These are phyloP conservation scores for Himalopsyche tibetana DNA, from an alignment of 2,888 invertebrate genomes.

Conservation along the genomic window DNA sequence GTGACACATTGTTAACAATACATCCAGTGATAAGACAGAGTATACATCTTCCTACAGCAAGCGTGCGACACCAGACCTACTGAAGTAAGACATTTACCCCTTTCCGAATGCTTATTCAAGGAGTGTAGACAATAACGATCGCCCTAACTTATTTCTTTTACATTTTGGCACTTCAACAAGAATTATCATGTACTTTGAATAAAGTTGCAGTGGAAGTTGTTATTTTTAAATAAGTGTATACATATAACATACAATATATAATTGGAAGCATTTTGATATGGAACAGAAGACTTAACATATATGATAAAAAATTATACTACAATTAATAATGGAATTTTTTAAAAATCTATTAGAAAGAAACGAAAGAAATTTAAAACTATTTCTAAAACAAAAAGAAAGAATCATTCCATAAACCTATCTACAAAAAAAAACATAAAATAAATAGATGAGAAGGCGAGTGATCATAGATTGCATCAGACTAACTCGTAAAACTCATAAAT, in stretches of 20 bases:
- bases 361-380: too few relatives aligned
- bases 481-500: too few relatives aligned
- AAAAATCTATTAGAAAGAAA: too few relatives aligned
- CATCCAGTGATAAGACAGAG: slow-evolving; percentile 48
- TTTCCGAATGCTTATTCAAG: slow-evolving; percentile 44
- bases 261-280: slow-evolving; percentile 40
- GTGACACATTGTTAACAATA: slow-evolving; percentile 45
- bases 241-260: slow-evolving; percentile 17
- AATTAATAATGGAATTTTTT: too few relatives aligned
- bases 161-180: slow-evolving; percentile 60
- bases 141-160: slow-evolving; percentile 45
- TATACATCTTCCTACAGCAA: slow-evolving; percentile 51
- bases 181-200: slow-evolving; percentile 44
- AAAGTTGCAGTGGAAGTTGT: slow-evolving; percentile 42
- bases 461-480: too few relatives aligned
- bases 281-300: slow-evolving; percentile 31
- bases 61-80: slow-evolving; percentile 45
- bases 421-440: too few relatives aligned
- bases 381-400: too few relatives aligned
- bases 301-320: background rate
- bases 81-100: slow-evolving; percentile 51
- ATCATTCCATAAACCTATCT: too few relatives aligned
- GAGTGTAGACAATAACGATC: slow-evolving; percentile 5
- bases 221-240: slow-evolving; percentile 28
- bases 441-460: too few relatives aligned